phyloP scores from a whole-genome alignment of 2,113 vertebrate genomes.

The Pluvianellus socialis region DNA sequence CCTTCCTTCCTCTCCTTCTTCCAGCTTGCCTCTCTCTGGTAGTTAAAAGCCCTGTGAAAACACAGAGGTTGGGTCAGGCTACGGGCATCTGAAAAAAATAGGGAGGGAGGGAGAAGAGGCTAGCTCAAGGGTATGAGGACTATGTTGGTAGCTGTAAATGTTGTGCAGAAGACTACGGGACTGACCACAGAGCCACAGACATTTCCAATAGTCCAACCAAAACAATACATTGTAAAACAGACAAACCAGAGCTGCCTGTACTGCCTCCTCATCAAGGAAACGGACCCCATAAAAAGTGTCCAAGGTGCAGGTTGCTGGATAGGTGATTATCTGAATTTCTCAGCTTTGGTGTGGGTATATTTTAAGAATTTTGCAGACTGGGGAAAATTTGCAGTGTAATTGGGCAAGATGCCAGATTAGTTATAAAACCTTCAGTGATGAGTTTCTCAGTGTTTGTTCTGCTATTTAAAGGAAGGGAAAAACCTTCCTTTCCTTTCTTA shows the following conservation, averaged over 20 bases:
- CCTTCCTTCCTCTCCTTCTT: slow-evolving; percentile 8
- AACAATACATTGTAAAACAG: neutral
- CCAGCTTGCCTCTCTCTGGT: neutral
- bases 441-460: neutral
- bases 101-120: neutral
- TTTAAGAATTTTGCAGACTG: neutral
- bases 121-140: neutral
- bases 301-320: neutral
- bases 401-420: neutral
- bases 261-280: neutral
- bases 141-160: neutral
- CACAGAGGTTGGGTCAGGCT: neutral
- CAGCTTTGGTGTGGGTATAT: neutral
- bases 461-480: neutral
- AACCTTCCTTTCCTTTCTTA: neutral
- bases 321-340: neutral
- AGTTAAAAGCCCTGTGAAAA: neutral
- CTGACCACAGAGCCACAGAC: neutral
- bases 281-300: neutral
- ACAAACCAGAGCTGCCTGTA: neutral
- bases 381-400: neutral
- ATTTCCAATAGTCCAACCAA: neutral
- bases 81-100: neutral
- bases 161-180: neutral
- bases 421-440: neutral